Evolutionary conservation across 2,888 invertebrate genomes (phyloP).

Genomic region (Drosophila ezoana): DNA sequence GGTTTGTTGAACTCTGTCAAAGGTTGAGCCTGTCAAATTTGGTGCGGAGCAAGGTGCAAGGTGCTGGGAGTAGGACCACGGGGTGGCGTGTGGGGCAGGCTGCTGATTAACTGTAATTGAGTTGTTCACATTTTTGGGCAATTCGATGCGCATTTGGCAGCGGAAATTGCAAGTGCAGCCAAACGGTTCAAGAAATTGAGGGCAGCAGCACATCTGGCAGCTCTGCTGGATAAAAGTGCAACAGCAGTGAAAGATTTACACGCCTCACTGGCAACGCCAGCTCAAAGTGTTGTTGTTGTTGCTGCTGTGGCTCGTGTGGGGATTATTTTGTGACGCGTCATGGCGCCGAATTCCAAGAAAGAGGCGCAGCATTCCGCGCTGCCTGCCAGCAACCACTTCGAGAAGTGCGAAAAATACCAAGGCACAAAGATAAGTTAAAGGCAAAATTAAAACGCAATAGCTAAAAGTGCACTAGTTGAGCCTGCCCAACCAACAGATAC

Average conservation of each 20-base stretch:
- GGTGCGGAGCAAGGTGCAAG: not conserved
- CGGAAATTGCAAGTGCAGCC: conserved; percentile 55
- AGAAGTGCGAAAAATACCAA: conserved; percentile 61
- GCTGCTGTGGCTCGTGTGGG: conserved; percentile 26
- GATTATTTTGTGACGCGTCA: conserved; percentile 70
- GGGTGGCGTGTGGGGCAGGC: conserved; percentile 12
- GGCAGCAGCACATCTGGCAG: conserved; percentile 56
- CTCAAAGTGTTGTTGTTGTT: not conserved
- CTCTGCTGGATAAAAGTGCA: conserved; percentile 43
- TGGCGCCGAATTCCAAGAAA: conserved; percentile 72
- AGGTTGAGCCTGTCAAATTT: conserved; percentile 1
- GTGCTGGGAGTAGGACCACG: not conserved
- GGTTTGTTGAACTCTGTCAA: conserved; percentile 50
- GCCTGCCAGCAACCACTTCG: conserved; percentile 49
- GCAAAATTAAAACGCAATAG: conserved; percentile 3
- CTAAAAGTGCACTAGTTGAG: not conserved
- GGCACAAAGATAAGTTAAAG: conserved; percentile 29
- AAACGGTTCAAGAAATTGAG: conserved; percentile 15
- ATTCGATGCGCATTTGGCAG: conserved; percentile 40
- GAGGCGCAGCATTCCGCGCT: conserved; percentile 69
- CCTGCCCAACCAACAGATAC: not conserved
- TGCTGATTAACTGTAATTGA: conserved; percentile 38
- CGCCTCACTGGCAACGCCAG: conserved; percentile 25
- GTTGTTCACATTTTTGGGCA: conserved; percentile 30
- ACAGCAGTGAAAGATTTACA: conserved; percentile 69